Evolutionary conservation across 1,140 invertebrate genomes (phyloP).

Genomic region (Conus betulinus): DNA sequence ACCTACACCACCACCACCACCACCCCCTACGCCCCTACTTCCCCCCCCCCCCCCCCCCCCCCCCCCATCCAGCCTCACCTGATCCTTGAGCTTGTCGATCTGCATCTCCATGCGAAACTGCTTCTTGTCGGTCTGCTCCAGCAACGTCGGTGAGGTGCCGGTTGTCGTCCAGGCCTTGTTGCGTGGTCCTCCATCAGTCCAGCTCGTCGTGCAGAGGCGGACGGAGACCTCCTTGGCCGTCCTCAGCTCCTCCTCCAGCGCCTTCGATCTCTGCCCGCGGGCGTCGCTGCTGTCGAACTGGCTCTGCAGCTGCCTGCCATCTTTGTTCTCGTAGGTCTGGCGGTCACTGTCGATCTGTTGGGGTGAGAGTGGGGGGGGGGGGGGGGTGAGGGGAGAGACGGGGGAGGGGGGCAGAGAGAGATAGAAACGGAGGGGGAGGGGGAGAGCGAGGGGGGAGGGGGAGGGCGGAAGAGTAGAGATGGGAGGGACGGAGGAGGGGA

Average conservation of each 20-base stretch:
- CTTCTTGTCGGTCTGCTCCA: constrained; percentile 72
- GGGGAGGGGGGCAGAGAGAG: not conserved
- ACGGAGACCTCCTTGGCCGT: constrained; percentile 84
- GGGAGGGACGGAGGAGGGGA: too few species aligned
- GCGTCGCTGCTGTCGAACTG: constrained; percentile 71
- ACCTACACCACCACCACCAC: too few species aligned
- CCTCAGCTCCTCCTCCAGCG: constrained; percentile 89
- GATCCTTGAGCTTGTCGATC: constrained; percentile 69
- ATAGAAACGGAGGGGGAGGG: too few species aligned
- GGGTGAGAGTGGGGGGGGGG: not conserved
- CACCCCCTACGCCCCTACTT: too few species aligned
- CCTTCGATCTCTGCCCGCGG: constrained; percentile 71
- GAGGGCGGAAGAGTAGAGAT: too few species aligned
- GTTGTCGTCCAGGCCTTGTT: constrained; percentile 76
- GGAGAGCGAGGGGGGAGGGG: too few species aligned
- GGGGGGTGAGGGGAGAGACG: not conserved
- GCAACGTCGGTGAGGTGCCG: constrained; percentile 72
- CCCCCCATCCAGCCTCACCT: constrained; percentile 59
- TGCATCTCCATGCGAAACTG: constrained; percentile 72
- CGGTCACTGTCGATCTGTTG: constrained; percentile 87
- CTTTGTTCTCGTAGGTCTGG: constrained; percentile 73
- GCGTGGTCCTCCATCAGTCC: constrained; percentile 84
- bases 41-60: constrained; percentile 24
- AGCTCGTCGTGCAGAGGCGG: constrained; percentile 83
- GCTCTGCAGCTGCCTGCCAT: constrained; percentile 70